These are phyloP conservation scores for Cichladusa arquata DNA, from an alignment of 2,113 vertebrate genomes.

Conservation along the genomic window DNA sequence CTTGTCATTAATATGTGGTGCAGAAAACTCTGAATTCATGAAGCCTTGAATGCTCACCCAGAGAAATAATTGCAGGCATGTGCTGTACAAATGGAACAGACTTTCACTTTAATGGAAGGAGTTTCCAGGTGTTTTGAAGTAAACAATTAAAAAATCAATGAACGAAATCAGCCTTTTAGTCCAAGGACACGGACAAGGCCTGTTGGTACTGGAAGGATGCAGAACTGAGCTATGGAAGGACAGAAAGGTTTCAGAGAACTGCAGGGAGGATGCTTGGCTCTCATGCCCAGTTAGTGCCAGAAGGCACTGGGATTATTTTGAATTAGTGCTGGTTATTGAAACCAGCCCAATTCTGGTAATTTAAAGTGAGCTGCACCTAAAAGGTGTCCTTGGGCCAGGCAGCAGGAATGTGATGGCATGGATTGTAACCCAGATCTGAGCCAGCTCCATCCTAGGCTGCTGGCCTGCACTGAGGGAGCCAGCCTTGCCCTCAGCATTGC, in stretches of 20 bases:
- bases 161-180: background rate
- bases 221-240: background rate
- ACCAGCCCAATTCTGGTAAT: background rate
- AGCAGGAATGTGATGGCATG: background rate
- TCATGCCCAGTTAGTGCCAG: background rate
- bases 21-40: background rate
- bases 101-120: conserved; percentile 8
- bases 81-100: background rate
- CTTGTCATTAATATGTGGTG: background rate
- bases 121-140: conserved; percentile 38
- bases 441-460: background rate
- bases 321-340: background rate
- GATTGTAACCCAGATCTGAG: background rate
- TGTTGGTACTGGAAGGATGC: background rate
- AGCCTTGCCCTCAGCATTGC: background rate
- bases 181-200: background rate
- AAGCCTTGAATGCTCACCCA: background rate
- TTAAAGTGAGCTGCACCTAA: background rate
- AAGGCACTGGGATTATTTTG: background rate
- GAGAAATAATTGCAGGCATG: background rate
- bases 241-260: background rate
- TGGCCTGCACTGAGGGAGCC: background rate
- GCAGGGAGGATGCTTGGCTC: background rate
- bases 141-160: conserved; percentile 48
- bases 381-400: background rate